Conservation (phyloP, 2,797 vertebrate genomes). For the Anisognathus igniventris region DNA sequence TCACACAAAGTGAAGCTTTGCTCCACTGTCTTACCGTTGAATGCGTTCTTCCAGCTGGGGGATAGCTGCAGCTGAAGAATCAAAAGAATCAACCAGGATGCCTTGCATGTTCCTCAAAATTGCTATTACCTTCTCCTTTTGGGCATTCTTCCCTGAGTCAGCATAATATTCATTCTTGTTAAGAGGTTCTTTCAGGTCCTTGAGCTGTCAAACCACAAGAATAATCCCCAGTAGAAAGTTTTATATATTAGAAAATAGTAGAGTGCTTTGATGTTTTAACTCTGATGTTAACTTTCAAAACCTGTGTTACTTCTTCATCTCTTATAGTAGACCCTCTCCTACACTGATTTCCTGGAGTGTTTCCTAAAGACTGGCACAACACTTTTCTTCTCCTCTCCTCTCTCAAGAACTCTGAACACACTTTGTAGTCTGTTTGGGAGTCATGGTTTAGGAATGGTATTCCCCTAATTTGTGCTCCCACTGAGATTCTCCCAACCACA, state of each 20-base stretch:
- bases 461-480: rapidly evolving
- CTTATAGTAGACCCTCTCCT: background rate
- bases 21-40: slow-evolving; percentile 70
- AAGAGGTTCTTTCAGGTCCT: slow-evolving; percentile 75
- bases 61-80: slow-evolving; percentile 50
- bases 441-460: background rate
- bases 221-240: background rate
- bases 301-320: background rate
- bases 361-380: background rate
- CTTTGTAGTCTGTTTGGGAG: background rate
- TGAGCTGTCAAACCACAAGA: slow-evolving; percentile 72
- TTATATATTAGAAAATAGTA: background rate
- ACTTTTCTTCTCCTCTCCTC: background rate
- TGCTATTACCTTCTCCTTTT: slow-evolving; percentile 73
- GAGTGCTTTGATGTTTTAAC: background rate
- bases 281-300: background rate
- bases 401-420: background rate
- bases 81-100: slow-evolving; percentile 44
- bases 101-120: slow-evolving; percentile 74
- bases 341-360: background rate
- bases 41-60: slow-evolving; percentile 79
- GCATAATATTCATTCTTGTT: slow-evolving; percentile 70
- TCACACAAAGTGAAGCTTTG: background rate
- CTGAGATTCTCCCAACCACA: background rate
- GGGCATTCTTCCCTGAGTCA: slow-evolving; percentile 65